Evolutionary conservation across 2,888 invertebrate species (phyloP).

Genomic region (Cephus runcator): DNA sequence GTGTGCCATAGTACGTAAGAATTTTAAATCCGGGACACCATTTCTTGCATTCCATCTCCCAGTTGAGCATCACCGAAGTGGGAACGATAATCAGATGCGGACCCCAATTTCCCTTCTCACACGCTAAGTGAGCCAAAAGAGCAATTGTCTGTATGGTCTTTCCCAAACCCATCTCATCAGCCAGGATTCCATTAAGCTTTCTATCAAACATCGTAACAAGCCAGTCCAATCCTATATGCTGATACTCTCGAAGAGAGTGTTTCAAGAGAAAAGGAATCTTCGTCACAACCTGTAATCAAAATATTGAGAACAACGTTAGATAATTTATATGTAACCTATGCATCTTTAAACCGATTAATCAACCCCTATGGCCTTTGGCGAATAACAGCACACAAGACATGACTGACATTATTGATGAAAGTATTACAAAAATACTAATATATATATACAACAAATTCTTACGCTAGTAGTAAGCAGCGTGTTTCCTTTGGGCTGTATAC

Average conservation of each 20-base stretch:
- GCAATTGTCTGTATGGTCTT: constrained; percentile 98
- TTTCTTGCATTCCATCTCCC: constrained; percentile 99
- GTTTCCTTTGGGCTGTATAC: constrained; percentile 97
- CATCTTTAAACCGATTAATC: not conserved
- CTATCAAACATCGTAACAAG: constrained; percentile 95
- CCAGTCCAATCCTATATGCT: constrained; percentile 98
- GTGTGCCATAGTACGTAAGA: constrained; percentile 96
- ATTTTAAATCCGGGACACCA: constrained; percentile 99
- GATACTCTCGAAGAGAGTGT: constrained; percentile 92
- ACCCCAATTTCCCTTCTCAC: constrained; percentile 94
- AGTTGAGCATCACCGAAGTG: constrained; percentile 99
- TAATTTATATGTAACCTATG: not conserved
- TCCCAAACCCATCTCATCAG: constrained; percentile 97
- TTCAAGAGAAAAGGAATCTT: constrained; percentile 93
- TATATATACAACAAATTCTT: constrained; percentile 47
- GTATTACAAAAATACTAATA: constrained; percentile 5
- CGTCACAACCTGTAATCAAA: constrained; percentile 79
- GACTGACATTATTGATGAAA: not conserved
- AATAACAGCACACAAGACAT: not conserved
- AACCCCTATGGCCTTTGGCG: not conserved
- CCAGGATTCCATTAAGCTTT: constrained; percentile 94
- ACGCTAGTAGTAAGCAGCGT: constrained; percentile 93
- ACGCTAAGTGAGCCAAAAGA: constrained; percentile 91
- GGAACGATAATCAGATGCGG: constrained; percentile 99
- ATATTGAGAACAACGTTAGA: not conserved